Conservation (phyloP, 1,140 invertebrate species). For the Euwallacea similis region DNA sequence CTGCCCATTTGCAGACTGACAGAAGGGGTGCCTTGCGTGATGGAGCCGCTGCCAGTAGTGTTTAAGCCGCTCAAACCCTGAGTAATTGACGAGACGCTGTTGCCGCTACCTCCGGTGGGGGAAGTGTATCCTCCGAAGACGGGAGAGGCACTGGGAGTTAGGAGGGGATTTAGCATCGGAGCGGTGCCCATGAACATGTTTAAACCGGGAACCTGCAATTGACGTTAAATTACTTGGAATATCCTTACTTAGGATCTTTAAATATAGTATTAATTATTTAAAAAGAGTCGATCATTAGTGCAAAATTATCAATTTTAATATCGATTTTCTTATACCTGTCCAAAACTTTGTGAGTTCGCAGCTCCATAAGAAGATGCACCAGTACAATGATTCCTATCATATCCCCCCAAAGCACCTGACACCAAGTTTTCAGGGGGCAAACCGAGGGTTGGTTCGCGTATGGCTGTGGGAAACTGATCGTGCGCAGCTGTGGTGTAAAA, state of each 20-base stretch:
- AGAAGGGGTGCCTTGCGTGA: conserved; percentile 70
- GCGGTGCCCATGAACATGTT: conserved; percentile 45
- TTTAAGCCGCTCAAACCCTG: conserved; percentile 64
- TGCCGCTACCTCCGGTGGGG: conserved; percentile 39
- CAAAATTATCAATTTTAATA: too few species aligned
- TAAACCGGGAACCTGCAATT: conserved; percentile 44
- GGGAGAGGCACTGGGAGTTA: conserved; percentile 46
- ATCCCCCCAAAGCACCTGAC: conserved; percentile 30
- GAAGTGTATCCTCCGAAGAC: conserved; percentile 50
- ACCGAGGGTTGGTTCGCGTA: conserved; percentile 41
- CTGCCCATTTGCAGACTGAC: conserved; percentile 55
- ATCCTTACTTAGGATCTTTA: too few species aligned
- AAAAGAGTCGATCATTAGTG: too few species aligned
- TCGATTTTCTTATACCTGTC: conserved; percentile 22
- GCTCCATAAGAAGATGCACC: conserved; percentile 39
- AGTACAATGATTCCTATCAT: conserved; percentile 43
- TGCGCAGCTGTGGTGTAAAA: conserved; percentile 34
- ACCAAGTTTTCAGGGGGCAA: conserved; percentile 41
- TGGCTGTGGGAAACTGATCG: conserved; percentile 22
- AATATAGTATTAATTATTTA: too few species aligned
- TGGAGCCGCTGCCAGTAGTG: conserved; percentile 68
- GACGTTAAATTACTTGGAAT: background rate
- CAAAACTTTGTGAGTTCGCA: conserved; percentile 37
- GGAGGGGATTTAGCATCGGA: conserved; percentile 43
- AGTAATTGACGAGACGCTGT: conserved; percentile 52